Evolutionary conservation across 2,888 invertebrate species (phyloP).

Genomic region (Bibio marci): DNA sequence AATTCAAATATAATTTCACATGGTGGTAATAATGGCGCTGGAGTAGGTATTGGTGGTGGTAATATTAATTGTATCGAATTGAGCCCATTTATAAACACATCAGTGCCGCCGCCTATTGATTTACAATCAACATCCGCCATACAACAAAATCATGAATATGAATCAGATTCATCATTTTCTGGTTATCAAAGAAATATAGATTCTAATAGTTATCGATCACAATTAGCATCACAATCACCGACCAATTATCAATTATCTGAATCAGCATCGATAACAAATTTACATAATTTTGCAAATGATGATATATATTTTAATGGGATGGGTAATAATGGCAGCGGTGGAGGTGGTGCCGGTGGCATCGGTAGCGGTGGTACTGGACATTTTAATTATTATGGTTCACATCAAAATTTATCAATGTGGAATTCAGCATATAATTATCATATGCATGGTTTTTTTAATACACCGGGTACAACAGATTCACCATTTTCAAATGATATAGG

Average conservation of each 20-base stretch:
- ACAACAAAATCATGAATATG: background rate
- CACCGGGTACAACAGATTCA: conserved; percentile 1
- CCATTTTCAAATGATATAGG: background rate
- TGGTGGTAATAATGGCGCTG: no score
- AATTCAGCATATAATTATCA: conserved; percentile 4
- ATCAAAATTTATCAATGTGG: conserved; percentile 11
- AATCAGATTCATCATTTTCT: background rate
- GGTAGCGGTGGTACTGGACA: no score
- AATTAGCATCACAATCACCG: background rate
- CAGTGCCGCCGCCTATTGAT: background rate
- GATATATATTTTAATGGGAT: background rate
- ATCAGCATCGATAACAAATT: background rate
- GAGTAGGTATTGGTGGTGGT: no score
- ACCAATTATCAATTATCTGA: background rate
- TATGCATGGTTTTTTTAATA: conserved; percentile 1
- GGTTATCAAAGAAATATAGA: background rate
- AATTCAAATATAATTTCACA: no score
- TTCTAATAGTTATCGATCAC: no score
- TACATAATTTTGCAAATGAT: background rate
- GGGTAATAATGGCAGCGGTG: conserved; percentile 4
- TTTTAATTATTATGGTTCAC: conserved; percentile 9
- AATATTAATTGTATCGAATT: no score
- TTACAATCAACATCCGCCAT: background rate
- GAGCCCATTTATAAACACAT: background rate
- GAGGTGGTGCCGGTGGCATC: no score